Percentiles rank a stretch among this genome's conserved stretches.
Evolutionary conservation across 2,113 vertebrate species (phyloP).

Genomic region (Bambusicola thoracicus): DNA sequence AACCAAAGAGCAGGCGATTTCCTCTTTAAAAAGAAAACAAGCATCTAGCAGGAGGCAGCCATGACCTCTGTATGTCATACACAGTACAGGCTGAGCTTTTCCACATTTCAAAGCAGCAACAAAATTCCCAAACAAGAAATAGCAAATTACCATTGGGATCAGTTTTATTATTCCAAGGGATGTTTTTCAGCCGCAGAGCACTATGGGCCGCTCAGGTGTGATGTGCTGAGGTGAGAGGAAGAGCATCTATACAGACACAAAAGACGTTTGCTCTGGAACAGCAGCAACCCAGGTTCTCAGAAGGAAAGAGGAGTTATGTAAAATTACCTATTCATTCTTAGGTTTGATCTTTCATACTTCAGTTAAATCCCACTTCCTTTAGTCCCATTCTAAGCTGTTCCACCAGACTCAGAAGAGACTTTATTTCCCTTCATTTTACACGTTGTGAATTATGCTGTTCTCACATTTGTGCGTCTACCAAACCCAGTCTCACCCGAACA

Average conservation of each 20-base stretch:
- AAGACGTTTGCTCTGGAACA: not conserved
- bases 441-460: not conserved
- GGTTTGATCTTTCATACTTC: constrained; percentile 1
- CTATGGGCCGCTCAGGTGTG: not conserved
- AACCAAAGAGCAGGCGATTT: not conserved
- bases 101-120: not conserved
- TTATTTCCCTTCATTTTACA: not conserved
- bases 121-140: not conserved
- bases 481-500: not conserved
- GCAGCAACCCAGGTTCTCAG: not conserved
- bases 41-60: not conserved
- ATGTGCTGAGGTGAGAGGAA: not conserved
- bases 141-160: not conserved
- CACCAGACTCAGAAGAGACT: not conserved
- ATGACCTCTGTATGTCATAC: not conserved
- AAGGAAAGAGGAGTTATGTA: constrained; percentile 19
- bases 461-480: constrained; percentile 4
- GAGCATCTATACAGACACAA: not conserved
- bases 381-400: not conserved
- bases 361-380: constrained; percentile 32
- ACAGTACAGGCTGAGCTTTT: not conserved
- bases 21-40: not conserved
- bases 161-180: not conserved
- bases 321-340: constrained; percentile 53
- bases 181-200: not conserved